Conservation (phyloP, 1,140 invertebrate genomes). For the Heliconius eleuchia region DNA sequence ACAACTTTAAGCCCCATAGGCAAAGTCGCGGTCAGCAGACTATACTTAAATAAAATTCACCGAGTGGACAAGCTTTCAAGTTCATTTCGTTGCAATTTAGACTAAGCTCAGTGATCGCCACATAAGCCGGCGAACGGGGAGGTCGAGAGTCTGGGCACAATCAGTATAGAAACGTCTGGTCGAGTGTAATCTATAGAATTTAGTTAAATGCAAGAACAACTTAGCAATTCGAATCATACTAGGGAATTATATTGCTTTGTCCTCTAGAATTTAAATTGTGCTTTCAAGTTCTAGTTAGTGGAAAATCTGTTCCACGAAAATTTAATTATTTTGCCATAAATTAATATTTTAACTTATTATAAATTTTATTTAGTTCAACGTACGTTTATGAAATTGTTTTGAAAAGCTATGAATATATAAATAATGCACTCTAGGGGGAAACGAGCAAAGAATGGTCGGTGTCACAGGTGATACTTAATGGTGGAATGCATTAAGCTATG, state of each 20-base stretch:
- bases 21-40: not conserved
- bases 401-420: constrained; percentile 11
- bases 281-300: not conserved
- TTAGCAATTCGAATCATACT: constrained; percentile 45
- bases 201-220: constrained; percentile 49
- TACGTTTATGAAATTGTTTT: not conserved
- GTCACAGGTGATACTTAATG: constrained; percentile 65
- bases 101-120: constrained; percentile 61
- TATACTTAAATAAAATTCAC: constrained; percentile 33
- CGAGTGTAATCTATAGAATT: constrained; percentile 45
- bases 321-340: constrained; percentile 29
- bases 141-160: constrained; percentile 50
- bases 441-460: constrained; percentile 49
- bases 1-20: not conserved
- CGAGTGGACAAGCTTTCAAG: constrained; percentile 26
- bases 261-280: not conserved
- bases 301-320: not conserved
- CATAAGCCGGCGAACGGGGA: constrained; percentile 61
- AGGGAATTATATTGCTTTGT: constrained; percentile 29
- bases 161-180: constrained; percentile 46
- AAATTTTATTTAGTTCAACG: not conserved
- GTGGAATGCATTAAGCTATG: constrained; percentile 67
- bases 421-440: constrained; percentile 31
- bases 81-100: constrained; percentile 64
- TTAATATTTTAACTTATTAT: constrained; percentile 24